A percentile compares a stretch with the other conserved stretches of the same genome.
Evolutionary conservation across 2,113 vertebrate species (phyloP).

Genomic region (Dissostichus mawsoni): DNA sequence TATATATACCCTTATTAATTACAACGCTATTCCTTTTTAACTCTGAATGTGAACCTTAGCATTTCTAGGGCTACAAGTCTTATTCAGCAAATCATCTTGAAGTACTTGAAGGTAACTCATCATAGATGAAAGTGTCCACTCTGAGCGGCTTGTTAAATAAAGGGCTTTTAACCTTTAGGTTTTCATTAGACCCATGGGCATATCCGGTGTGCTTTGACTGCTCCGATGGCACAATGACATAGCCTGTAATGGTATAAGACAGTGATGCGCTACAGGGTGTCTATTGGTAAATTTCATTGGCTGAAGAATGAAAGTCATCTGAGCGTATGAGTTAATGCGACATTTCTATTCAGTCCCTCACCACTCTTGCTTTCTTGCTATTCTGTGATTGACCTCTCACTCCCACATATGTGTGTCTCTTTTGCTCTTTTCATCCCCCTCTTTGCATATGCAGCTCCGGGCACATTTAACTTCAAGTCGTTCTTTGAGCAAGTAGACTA

Average conservation of each 20-base stretch:
- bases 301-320: conserved; percentile 72
- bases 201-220: conserved; percentile 39
- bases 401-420: conserved; percentile 50
- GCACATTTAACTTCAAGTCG: conserved; percentile 77
- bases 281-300: conserved; percentile 73
- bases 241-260: conserved; percentile 34
- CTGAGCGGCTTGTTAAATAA: conserved; percentile 1
- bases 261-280: conserved; percentile 55
- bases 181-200: conserved; percentile 41
- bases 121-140: conserved; percentile 6
- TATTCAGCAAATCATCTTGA: not conserved
- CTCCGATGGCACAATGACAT: conserved; percentile 51
- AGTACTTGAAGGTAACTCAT: conserved; percentile 9
- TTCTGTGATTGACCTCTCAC: conserved; percentile 55
- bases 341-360: conserved; percentile 61
- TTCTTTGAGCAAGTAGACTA: conserved; percentile 84
- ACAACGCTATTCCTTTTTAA: not conserved
- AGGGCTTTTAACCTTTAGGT: conserved; percentile 43
- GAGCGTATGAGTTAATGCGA: conserved; percentile 66
- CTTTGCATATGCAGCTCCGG: conserved; percentile 70
- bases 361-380: conserved; percentile 47
- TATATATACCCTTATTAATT: not conserved
- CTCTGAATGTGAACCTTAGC: not conserved
- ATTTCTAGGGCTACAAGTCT: not conserved
- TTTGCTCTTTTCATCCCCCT: conserved; percentile 21